These are phyloP conservation scores for Dicerorhinus sumatrensis DNA, from an alignment of 2,113 vertebrate genomes.

Conservation along the genomic window DNA sequence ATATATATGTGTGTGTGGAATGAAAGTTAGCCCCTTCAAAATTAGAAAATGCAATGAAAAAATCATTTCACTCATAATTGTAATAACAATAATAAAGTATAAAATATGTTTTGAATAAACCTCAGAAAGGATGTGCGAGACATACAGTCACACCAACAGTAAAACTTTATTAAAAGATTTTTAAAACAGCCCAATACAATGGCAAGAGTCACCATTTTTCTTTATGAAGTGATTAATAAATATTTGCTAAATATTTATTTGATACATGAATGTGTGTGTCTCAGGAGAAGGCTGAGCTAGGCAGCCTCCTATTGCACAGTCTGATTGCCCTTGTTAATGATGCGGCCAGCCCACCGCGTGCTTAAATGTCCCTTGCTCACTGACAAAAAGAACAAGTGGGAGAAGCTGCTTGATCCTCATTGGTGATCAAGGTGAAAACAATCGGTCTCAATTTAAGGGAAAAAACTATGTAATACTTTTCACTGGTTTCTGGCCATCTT, in stretches of 20 bases:
- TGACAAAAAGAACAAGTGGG: background rate
- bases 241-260: background rate
- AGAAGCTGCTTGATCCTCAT: background rate
- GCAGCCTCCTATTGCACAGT: too few species aligned
- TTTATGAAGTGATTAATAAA: background rate
- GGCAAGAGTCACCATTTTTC: background rate
- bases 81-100: background rate
- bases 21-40: background rate
- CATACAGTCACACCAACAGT: background rate
- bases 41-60: background rate
- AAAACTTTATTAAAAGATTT: background rate
- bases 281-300: too few species aligned
- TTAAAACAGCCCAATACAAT: background rate
- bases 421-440: slow-evolving; percentile 41
- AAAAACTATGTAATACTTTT: background rate
- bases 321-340: background rate
- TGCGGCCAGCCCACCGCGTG: too few species aligned
- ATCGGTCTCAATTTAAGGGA: background rate
- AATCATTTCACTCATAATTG: background rate
- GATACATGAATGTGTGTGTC: background rate
- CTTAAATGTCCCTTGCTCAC: background rate
- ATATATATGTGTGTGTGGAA: background rate
- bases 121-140: background rate
- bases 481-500: background rate
- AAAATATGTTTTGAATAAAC: background rate